These are phyloP conservation scores for Spodoptera exigua DNA, from an alignment of 2,888 invertebrate species.

Conservation along the genomic window DNA sequence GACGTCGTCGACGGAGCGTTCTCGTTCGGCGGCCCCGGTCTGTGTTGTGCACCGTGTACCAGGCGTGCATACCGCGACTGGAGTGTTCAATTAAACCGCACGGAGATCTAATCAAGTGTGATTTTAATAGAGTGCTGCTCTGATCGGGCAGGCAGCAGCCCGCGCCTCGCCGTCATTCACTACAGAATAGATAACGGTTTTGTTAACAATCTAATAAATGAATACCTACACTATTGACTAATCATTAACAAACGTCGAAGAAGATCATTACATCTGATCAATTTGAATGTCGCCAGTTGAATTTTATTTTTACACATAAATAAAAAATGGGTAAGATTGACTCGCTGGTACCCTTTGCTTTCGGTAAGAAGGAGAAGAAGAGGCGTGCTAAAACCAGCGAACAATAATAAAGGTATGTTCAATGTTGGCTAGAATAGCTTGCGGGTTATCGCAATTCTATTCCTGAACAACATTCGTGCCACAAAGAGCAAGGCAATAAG, in stretches of 20 bases:
- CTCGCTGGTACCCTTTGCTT: conserved; percentile 50
- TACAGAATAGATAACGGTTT: conserved; percentile 70
- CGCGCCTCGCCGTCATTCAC: conserved; percentile 57
- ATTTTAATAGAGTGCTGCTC: conserved; percentile 81
- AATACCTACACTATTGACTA: conserved; percentile 63
- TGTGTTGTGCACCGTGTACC: conserved; percentile 67
- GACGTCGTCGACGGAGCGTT: conserved; percentile 57
- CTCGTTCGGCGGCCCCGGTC: conserved; percentile 62
- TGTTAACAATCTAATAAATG: conserved; percentile 68
- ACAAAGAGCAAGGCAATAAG: conserved; percentile 75
- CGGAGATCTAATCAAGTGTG: conserved; percentile 84
- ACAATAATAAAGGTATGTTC: conserved; percentile 52
- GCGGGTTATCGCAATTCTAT: conserved; percentile 68
- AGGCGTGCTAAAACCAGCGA: conserved; percentile 38
- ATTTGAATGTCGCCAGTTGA: conserved; percentile 53
- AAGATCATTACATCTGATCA: conserved; percentile 68
- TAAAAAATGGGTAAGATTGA: conserved; percentile 47
- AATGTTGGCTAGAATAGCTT: conserved; percentile 59
- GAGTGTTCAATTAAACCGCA: conserved; percentile 82
- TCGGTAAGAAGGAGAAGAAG: conserved; percentile 23
- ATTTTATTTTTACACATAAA: conserved; percentile 35
- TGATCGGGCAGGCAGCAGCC: conserved; percentile 65
- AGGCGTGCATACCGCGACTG: conserved; percentile 77
- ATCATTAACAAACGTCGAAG: conserved; percentile 67
- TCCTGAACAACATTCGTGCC: conserved; percentile 65